Conservation (phyloP, 2,797 vertebrate genomes). For the Botia almorhae region DNA sequence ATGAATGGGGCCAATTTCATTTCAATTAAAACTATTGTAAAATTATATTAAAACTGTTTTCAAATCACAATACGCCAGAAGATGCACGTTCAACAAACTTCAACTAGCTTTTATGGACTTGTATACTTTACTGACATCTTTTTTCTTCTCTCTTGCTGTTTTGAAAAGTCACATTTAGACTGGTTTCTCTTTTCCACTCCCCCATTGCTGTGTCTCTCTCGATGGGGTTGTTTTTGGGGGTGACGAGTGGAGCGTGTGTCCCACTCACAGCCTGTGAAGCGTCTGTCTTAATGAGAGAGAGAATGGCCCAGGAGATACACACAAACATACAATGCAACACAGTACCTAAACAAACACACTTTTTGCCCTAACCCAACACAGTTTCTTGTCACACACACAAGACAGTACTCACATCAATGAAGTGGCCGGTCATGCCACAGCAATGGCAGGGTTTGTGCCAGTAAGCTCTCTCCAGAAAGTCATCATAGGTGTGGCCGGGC, state of each 20-base stretch:
- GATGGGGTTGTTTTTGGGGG: constrained; percentile 76
- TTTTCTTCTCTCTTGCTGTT: constrained; percentile 53
- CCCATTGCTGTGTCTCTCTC: constrained; percentile 73
- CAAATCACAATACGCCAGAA: constrained; percentile 38
- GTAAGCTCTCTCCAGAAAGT: constrained; percentile 82
- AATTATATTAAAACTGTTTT: constrained; percentile 34
- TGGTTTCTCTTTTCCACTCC: constrained; percentile 64
- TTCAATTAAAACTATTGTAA: constrained; percentile 42
- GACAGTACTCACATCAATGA: constrained; percentile 85
- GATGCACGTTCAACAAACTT: constrained; percentile 16
- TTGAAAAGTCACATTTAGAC: constrained; percentile 37
- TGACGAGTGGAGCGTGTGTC: constrained; percentile 81
- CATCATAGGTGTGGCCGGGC: constrained; percentile 82
- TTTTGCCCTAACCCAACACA: not conserved
- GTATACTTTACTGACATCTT: constrained; percentile 1
- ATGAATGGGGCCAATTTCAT: constrained; percentile 33
- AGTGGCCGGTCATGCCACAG: constrained; percentile 89
- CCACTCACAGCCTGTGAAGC: constrained; percentile 83
- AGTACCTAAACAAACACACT: constrained; percentile 61
- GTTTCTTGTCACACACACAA: constrained; percentile 21
- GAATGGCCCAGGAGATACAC: constrained; percentile 45
- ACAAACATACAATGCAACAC: not conserved
- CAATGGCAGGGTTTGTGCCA: constrained; percentile 88
- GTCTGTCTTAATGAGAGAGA: constrained; percentile 76
- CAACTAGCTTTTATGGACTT: not conserved